phyloP scores from a whole-genome alignment of 2,888 invertebrate species.

The Allacma fusca region DNA sequence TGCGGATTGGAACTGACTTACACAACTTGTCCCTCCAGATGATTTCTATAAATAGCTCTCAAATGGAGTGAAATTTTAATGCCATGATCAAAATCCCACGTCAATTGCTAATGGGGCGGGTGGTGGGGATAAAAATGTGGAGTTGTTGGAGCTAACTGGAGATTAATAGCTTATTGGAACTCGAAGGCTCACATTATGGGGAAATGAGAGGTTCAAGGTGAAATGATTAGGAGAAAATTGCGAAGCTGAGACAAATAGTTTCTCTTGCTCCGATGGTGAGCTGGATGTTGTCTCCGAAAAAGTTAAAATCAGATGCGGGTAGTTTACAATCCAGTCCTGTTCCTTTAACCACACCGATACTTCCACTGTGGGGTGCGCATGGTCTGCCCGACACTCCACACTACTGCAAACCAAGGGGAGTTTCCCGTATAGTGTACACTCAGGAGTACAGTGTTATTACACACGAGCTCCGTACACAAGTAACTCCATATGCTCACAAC shows the following conservation, averaged over 20 bases:
- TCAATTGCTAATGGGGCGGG: too few species aligned
- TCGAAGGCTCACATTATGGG: too few species aligned
- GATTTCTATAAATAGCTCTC: too few species aligned
- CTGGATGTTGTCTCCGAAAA: slow-evolving; percentile 20
- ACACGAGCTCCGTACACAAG: neutral
- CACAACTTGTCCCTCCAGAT: too few species aligned
- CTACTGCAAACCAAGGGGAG: slow-evolving; percentile 13
- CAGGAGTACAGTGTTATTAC: too few species aligned
- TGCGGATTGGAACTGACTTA: too few species aligned
- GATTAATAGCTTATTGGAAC: too few species aligned
- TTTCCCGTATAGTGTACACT: slow-evolving; percentile 3
- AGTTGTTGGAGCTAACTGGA: too few species aligned
- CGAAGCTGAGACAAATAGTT: neutral
- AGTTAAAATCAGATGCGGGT: slow-evolving; percentile 35
- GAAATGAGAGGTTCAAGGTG: too few species aligned
- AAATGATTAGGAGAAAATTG: neutral
- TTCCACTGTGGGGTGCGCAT: slow-evolving; percentile 21
- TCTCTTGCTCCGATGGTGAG: neutral
- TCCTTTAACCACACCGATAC: slow-evolving; percentile 4
- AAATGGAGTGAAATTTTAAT: too few species aligned
- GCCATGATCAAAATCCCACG: too few species aligned
- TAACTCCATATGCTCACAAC: neutral
- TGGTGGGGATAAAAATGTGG: too few species aligned
- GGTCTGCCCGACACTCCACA: neutral
- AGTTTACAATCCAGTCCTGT: slow-evolving; percentile 15